These are phyloP conservation scores for Anthopleura sola DNA, from an alignment of 64 coral and sea anemone species.

Conservation along the genomic window DNA sequence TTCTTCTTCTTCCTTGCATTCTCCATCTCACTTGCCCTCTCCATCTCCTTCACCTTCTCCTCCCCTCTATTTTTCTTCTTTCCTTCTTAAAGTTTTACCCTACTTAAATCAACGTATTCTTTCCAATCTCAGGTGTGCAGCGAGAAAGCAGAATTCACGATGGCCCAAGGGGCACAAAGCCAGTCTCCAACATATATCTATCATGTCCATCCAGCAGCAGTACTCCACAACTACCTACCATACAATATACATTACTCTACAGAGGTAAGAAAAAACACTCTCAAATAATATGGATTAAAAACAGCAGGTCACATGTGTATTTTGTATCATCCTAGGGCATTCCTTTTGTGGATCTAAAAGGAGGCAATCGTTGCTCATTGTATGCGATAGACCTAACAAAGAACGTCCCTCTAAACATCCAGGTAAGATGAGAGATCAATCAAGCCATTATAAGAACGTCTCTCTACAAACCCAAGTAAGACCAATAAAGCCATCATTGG, in stretches of 20 bases:
- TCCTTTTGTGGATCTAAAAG: constrained; percentile 64
- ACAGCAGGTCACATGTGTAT: background rate
- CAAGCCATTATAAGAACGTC: too few relatives aligned
- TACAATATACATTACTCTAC: constrained; percentile 57
- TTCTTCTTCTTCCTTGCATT: background rate
- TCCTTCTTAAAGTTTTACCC: background rate
- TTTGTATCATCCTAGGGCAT: constrained; percentile 35
- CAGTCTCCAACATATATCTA: constrained; percentile 65
- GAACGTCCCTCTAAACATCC: constrained; percentile 61
- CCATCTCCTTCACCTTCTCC: too few relatives aligned
- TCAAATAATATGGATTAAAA: background rate
- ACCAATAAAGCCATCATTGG: background rate
- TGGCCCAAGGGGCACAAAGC: constrained; percentile 39
- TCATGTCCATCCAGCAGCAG: constrained; percentile 77
- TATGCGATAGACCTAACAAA: constrained; percentile 55
- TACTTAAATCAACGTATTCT: background rate
- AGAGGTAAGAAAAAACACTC: constrained; percentile 45
- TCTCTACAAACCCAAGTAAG: constrained; percentile 63
- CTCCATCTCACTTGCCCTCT: too few relatives aligned
- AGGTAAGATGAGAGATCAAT: constrained; percentile 28
- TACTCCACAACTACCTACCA: constrained; percentile 91
- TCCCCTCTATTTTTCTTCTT: background rate
- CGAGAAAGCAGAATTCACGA: constrained; percentile 67
- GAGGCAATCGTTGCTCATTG: constrained; percentile 61
- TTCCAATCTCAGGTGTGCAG: constrained; percentile 61